phyloP scores from a whole-genome alignment of 1,140 invertebrate species.

The Bombyx mori region DNA sequence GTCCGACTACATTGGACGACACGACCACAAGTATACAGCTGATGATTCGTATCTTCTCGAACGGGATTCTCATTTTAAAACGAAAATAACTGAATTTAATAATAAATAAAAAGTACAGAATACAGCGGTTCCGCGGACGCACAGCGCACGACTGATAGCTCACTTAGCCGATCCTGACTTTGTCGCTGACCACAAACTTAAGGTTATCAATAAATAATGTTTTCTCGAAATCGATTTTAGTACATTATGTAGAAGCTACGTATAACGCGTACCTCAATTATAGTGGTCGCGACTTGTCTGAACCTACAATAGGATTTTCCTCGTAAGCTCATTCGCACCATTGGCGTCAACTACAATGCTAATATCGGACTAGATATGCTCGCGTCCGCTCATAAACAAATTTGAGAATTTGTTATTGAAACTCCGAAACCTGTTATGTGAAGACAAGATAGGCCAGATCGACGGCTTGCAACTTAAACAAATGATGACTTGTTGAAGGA shows the following conservation, averaged over 20 bases:
- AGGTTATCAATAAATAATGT: conserved; percentile 33
- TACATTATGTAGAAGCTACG: conserved; percentile 1
- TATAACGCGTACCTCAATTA: conserved; percentile 16
- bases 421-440: too few relatives aligned
- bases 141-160: conserved; percentile 24
- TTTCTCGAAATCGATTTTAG: conserved; percentile 13
- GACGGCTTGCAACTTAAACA: too few relatives aligned
- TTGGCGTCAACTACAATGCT: neutral
- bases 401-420: too few relatives aligned
- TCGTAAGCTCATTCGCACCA: conserved; percentile 6
- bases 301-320: conserved; percentile 16
- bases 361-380: too few relatives aligned
- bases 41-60: conserved; percentile 8
- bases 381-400: too few relatives aligned
- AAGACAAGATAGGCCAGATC: too few relatives aligned
- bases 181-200: conserved; percentile 19
- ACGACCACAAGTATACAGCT: conserved; percentile 12
- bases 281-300: conserved; percentile 7
- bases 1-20: conserved; percentile 10
- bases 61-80: conserved; percentile 13
- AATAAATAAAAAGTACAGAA: conserved; percentile 1
- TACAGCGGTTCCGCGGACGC: conserved; percentile 17
- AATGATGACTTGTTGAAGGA: too few relatives aligned
- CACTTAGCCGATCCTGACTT: conserved; percentile 20
- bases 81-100: conserved; percentile 3